A percentile compares a stretch with the other conserved stretches of the same genome.
phyloP scores from a whole-genome alignment of 2,113 vertebrate genomes.

The Hippotragus niger region DNA sequence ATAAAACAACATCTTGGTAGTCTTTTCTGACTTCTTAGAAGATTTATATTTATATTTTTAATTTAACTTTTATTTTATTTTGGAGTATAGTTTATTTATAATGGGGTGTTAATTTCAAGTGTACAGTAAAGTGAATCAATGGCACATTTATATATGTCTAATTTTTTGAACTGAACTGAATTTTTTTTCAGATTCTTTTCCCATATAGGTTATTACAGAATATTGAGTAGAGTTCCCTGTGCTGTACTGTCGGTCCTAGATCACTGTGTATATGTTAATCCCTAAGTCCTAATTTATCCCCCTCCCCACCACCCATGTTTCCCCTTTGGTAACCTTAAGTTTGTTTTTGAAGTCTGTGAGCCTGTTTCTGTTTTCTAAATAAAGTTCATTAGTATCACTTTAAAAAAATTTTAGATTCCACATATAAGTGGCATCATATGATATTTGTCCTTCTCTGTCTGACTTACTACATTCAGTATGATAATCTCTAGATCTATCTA shows the following conservation, averaged over 20 bases:
- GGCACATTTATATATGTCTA: background rate
- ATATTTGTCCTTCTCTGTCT: background rate
- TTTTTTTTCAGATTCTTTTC: background rate
- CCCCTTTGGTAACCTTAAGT: background rate
- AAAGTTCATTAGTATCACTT: background rate
- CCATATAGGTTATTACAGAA: background rate
- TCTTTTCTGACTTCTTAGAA: background rate
- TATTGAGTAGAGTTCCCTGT: background rate
- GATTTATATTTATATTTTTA: background rate
- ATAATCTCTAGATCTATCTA: background rate
- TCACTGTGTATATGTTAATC: background rate
- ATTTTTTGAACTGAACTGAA: background rate
- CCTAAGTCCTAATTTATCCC: background rate
- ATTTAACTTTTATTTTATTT: background rate
- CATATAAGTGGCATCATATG: background rate
- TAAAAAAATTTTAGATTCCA: background rate
- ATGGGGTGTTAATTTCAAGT: background rate
- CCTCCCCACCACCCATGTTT: background rate
- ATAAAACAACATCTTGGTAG: background rate
- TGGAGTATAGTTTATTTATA: background rate
- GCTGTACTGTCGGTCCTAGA: background rate
- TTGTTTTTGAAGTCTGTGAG: background rate
- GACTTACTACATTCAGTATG: background rate
- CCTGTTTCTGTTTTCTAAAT: background rate
- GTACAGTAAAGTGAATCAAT: background rate